These are phyloP conservation scores for Bothrops jararaca DNA, from an alignment of 2,113 vertebrate species.

Conservation along the genomic window DNA sequence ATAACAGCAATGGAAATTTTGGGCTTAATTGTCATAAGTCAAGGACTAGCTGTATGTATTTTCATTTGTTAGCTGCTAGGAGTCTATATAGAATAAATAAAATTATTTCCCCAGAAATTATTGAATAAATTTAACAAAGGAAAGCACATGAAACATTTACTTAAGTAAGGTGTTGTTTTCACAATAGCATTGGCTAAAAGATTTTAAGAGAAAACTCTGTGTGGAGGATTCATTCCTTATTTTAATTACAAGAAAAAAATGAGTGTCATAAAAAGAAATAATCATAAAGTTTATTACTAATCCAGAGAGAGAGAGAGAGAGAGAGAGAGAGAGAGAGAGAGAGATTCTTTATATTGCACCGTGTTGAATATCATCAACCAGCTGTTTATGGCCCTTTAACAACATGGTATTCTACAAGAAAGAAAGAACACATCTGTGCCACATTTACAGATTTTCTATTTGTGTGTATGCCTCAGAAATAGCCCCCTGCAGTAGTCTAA, in stretches of 20 bases:
- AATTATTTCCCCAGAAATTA: slow-evolving; percentile 1
- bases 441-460: slow-evolving; percentile 42
- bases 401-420: slow-evolving; percentile 24
- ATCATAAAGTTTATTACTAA: slow-evolving; percentile 35
- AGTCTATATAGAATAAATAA: background rate
- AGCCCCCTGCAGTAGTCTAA: slow-evolving; percentile 32
- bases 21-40: background rate
- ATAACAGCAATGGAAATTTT: background rate
- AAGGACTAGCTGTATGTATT: background rate
- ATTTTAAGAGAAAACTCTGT: slow-evolving; percentile 1
- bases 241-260: background rate
- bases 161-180: background rate
- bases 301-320: background rate
- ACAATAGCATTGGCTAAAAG: background rate
- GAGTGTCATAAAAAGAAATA: slow-evolving; percentile 30
- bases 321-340: background rate
- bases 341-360: slow-evolving; percentile 38
- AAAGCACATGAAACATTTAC: background rate
- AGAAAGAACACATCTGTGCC: slow-evolving; percentile 12
- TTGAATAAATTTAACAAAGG: slow-evolving; percentile 2
- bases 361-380: slow-evolving; percentile 18
- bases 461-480: slow-evolving; percentile 41
- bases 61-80: background rate
- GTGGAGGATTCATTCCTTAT: background rate
- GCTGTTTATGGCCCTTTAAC: slow-evolving; percentile 13